Conservation (phyloP, 2,888 invertebrate genomes). For the Pseudococcus viburni region DNA sequence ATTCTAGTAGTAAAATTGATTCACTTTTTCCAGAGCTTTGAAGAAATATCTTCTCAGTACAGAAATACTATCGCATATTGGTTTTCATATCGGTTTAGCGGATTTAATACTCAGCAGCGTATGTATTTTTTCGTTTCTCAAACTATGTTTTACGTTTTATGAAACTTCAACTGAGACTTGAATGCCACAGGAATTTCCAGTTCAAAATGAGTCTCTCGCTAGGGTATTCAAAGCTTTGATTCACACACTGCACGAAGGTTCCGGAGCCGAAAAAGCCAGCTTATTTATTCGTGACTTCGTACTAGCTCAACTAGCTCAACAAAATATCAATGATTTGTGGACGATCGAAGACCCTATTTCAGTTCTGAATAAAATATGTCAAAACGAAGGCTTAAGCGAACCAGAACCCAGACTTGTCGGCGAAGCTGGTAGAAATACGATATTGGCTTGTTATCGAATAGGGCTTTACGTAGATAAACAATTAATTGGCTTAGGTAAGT, state of each 20-base stretch:
- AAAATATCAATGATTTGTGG: constrained; percentile 90
- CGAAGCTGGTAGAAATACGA: constrained; percentile 83
- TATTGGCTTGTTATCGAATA: constrained; percentile 88
- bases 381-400: constrained; percentile 66
- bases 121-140: constrained; percentile 72
- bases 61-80: constrained; percentile 80
- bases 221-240: constrained; percentile 86
- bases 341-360: constrained; percentile 83
- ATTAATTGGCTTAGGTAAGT: constrained; percentile 85
- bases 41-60: constrained; percentile 78
- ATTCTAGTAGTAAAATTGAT: background rate
- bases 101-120: constrained; percentile 86
- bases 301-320: constrained; percentile 83
- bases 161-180: background rate
- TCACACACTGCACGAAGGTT: constrained; percentile 81
- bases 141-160: background rate
- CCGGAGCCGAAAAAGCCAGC: constrained; percentile 78
- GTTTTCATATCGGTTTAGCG: constrained; percentile 83
- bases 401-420: constrained; percentile 87
- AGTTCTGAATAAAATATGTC: constrained; percentile 74
- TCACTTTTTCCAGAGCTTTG: constrained; percentile 74
- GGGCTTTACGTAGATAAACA: constrained; percentile 87
- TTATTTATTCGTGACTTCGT: constrained; percentile 90
- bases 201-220: constrained; percentile 77
- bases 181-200: constrained; percentile 79